Percentiles rank a stretch among this genome's conserved stretches.
These are phyloP conservation scores for Prietella phreatophila DNA, from an alignment of 2,113 vertebrate species.

Conservation along the genomic window DNA sequence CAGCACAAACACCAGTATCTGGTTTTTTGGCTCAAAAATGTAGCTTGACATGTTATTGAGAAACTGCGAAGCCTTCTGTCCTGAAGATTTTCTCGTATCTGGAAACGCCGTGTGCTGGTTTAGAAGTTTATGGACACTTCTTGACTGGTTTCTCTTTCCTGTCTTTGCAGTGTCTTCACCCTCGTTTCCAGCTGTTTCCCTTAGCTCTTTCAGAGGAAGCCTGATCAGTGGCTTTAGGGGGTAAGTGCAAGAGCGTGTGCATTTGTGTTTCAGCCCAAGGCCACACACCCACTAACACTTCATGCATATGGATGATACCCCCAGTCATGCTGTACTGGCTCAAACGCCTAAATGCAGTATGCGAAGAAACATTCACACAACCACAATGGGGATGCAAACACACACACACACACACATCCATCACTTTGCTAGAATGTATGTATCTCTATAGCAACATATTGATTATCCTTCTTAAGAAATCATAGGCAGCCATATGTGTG, in stretches of 20 bases:
- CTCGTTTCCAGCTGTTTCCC: conserved; percentile 64
- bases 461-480: neutral
- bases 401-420: neutral
- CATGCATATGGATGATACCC: conserved; percentile 72
- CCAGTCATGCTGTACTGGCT: conserved; percentile 51
- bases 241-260: conserved; percentile 70
- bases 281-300: conserved; percentile 42
- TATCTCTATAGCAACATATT: neutral
- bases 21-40: neutral
- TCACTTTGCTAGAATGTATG: neutral
- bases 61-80: neutral
- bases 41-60: neutral
- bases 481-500: neutral
- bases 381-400: neutral
- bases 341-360: conserved; percentile 59
- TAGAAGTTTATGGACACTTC: neutral
- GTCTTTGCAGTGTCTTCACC: conserved; percentile 78
- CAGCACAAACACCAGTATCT: neutral
- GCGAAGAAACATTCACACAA: conserved; percentile 61
- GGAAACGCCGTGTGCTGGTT: neutral
- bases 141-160: conserved; percentile 14
- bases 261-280: conserved; percentile 12
- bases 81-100: neutral
- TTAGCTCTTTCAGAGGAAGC: conserved; percentile 65
- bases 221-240: conserved; percentile 79